These are phyloP conservation scores for Spodoptera litura DNA, from an alignment of 1,140 invertebrate genomes.

Conservation along the genomic window DNA sequence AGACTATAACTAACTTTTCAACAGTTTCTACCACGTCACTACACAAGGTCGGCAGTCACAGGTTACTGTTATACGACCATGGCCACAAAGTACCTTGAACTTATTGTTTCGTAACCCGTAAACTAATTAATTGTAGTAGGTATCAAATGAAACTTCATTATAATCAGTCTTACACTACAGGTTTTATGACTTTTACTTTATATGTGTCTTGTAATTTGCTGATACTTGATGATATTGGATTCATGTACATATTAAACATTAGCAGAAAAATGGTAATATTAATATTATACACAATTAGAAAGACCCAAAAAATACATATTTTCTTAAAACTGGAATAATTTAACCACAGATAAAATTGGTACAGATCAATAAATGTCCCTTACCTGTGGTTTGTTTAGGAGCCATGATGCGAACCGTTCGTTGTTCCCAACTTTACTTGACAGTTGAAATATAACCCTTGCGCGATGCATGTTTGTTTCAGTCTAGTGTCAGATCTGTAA, in stretches of 20 bases:
- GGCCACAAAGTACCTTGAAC: slow-evolving; percentile 20
- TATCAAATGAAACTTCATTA: neutral
- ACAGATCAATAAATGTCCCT: slow-evolving; percentile 13
- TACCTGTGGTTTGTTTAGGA: slow-evolving; percentile 87
- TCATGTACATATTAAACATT: neutral
- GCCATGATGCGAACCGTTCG: slow-evolving; percentile 91
- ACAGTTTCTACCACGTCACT: neutral
- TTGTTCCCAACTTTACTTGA: slow-evolving; percentile 88
- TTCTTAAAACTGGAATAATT: neutral
- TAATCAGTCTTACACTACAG: neutral
- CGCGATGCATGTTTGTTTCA: slow-evolving; percentile 89
- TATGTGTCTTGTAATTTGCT: too few relatives aligned
- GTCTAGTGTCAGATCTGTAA: slow-evolving; percentile 52
- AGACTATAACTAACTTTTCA: too few relatives aligned
- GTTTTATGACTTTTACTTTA: too few relatives aligned
- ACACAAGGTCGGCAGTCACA: slow-evolving; percentile 15
- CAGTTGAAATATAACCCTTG: slow-evolving; percentile 88
- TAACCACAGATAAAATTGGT: neutral
- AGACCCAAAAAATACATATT: neutral
- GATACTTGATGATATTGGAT: neutral
- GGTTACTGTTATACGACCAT: slow-evolving; percentile 12
- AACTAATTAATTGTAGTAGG: neutral
- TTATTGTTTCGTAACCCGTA: slow-evolving; percentile 14
- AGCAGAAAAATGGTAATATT: neutral
- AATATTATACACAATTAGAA: neutral